Base-by-base conservation (phyloP, 1,140 invertebrate species). In the Venturia canescens region DNA sequence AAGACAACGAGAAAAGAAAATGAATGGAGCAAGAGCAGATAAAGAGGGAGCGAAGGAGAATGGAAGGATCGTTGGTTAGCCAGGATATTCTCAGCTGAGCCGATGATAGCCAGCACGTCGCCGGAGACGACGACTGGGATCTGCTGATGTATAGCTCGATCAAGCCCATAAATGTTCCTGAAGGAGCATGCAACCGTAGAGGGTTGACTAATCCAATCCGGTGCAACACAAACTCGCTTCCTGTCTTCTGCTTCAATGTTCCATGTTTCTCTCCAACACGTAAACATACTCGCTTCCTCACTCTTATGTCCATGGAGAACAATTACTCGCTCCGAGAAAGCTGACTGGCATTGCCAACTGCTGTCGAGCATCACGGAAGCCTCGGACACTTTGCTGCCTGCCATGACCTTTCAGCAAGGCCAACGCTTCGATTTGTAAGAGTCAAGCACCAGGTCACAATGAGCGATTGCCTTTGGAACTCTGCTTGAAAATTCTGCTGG, bases 251-350 rank as follows among this genome's bases (percentile, higher is more conserved):
- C n/a, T 53, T 53, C 16, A 5, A 11, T 15, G 16, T 53, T 53
- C 50, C 7, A 53, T 1, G 50, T 53, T 53, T 53, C 50, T 53
- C 1, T 53, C 15, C 18, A 15, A 15, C 48, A 7, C 48, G 2
- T 15, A 7, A 7, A 3, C 48, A 7, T 15, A 16, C 48, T 53
- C 48, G 3, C 48, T 53, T 7, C n/a, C 50, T 23, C 60, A 15
- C 21, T 63, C 26, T 26, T 23, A 9, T 76, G 72, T 76, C 72
- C 21, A 27, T 34, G 53, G 53, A 60, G 72, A 76, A 27, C 72
- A 76, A 76, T 76, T 76, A 76, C 53, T 76, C 72, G 72, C 50
- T 76, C 63, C 50, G 72, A 60, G 72, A 44, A 76, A 27, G 72
- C 72, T 76, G 72, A 76, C 72, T 76, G 72, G 72, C 72, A 76